phyloP scores from a whole-genome alignment of 2,888 invertebrate genomes.

The Taphrorychus bicolor region DNA sequence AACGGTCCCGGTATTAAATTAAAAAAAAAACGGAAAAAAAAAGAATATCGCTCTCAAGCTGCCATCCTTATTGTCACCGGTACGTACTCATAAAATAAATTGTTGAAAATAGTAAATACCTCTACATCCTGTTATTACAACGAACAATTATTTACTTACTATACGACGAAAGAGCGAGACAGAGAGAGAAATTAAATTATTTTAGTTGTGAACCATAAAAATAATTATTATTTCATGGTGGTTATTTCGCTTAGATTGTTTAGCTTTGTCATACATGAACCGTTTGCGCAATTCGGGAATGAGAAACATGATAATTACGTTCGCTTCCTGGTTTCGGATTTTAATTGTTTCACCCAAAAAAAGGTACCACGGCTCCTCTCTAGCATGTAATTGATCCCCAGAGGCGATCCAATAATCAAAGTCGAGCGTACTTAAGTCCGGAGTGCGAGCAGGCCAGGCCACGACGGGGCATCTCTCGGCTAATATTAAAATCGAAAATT shows the following conservation, averaged over 20 bases:
- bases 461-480: slow-evolving; percentile 19
- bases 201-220: slow-evolving; percentile 29
- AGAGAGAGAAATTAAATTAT: slow-evolving; percentile 30
- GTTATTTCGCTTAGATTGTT: neutral
- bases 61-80: no score
- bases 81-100: no score
- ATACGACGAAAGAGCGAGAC: slow-evolving; percentile 3
- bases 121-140: slow-evolving; percentile 28
- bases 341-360: neutral
- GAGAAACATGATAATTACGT: neutral
- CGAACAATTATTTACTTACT: slow-evolving; percentile 12
- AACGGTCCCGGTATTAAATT: neutral
- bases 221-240: slow-evolving; percentile 27
- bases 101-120: neutral
- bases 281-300: slow-evolving; percentile 1
- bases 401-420: slow-evolving; percentile 57
- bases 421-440: slow-evolving; percentile 34
- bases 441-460: slow-evolving; percentile 30
- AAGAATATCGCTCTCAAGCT: neutral
- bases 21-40: no score
- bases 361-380: neutral
- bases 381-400: slow-evolving; percentile 60
- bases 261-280: slow-evolving; percentile 5
- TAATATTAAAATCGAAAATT: slow-evolving; percentile 59
- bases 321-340: neutral